phyloP scores from a whole-genome alignment of 2,113 vertebrate genomes.

The Brienomyrus brachyistius region DNA sequence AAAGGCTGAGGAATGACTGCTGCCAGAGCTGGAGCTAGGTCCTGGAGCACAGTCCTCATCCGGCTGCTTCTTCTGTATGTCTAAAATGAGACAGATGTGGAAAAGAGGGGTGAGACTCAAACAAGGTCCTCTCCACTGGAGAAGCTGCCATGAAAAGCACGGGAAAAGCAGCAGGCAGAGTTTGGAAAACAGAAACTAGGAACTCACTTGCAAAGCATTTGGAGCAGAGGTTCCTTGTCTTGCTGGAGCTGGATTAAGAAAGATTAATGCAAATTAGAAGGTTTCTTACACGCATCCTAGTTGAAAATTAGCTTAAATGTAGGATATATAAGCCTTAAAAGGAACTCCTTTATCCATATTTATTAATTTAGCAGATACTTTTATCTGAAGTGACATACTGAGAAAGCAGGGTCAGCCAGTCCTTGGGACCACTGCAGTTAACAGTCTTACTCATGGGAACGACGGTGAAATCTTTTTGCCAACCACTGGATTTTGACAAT shows the following conservation, averaged over 20 bases:
- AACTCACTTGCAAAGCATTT: constrained; percentile 72
- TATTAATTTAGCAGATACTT: background rate
- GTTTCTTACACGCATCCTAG: background rate
- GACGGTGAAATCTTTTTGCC: background rate
- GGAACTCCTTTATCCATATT: background rate
- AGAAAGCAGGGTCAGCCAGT: background rate
- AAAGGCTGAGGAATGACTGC: constrained; percentile 79
- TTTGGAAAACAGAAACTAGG: background rate
- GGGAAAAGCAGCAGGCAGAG: background rate
- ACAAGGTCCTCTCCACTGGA: background rate
- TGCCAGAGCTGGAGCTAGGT: constrained; percentile 78
- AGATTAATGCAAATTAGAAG: background rate
- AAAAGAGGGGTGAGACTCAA: constrained; percentile 21
- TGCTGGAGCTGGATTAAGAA: constrained; percentile 72
- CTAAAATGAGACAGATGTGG: constrained; percentile 44
- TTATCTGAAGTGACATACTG: background rate
- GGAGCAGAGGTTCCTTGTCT: constrained; percentile 28
- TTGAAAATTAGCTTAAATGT: background rate
- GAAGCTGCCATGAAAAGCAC: background rate
- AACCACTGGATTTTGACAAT: background rate
- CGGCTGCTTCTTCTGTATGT: constrained; percentile 88
- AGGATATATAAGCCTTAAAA: background rate
- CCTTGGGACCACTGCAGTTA: background rate
- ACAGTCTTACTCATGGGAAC: background rate
- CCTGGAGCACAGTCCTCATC: constrained; percentile 79